These are phyloP conservation scores for Epizoanthus rinbou DNA, from an alignment of 92 coral and sea anemone species.

Conservation along the genomic window DNA sequence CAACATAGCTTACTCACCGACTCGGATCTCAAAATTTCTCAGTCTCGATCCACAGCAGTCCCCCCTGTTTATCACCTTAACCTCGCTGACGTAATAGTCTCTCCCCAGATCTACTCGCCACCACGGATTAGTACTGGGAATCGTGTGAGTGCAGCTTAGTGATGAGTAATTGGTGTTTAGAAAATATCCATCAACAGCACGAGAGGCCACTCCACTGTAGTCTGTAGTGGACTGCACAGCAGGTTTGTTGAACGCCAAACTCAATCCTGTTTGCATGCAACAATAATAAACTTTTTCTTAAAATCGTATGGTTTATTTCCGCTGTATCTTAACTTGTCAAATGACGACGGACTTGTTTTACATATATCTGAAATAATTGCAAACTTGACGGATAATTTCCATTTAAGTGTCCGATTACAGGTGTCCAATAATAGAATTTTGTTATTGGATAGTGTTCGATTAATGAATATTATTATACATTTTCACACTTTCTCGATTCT, in stretches of 20 bases:
- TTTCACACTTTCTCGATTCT: too few relatives aligned
- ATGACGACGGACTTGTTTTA: too few relatives aligned
- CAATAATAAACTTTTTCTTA: too few relatives aligned
- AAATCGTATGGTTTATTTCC: too few relatives aligned
- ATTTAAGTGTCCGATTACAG: too few relatives aligned
- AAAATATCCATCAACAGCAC: conserved; percentile 43
- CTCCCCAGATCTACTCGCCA: conserved; percentile 46
- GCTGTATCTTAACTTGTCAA: too few relatives aligned
- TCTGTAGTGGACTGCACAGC: conserved; percentile 17
- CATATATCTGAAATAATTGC: too few relatives aligned
- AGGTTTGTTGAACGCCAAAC: conserved; percentile 9
- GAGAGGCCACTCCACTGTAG: conserved; percentile 3
- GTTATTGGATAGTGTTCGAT: too few relatives aligned
- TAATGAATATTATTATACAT: too few relatives aligned
- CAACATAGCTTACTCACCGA: conserved; percentile 11
- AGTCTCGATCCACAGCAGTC: conserved; percentile 31
- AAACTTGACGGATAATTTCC: too few relatives aligned
- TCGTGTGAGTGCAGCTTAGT: conserved; percentile 16
- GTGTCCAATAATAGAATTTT: too few relatives aligned
- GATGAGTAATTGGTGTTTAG: background rate
- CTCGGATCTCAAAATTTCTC: conserved; percentile 9
- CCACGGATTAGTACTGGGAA: conserved; percentile 7
- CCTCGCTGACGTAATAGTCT: conserved; percentile 14
- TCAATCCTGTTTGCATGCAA: too few relatives aligned
- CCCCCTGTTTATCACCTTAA: conserved; percentile 37